Evolutionary conservation across 2,113 vertebrate species (phyloP).

Genomic region (Microtus richardsoni): DNA sequence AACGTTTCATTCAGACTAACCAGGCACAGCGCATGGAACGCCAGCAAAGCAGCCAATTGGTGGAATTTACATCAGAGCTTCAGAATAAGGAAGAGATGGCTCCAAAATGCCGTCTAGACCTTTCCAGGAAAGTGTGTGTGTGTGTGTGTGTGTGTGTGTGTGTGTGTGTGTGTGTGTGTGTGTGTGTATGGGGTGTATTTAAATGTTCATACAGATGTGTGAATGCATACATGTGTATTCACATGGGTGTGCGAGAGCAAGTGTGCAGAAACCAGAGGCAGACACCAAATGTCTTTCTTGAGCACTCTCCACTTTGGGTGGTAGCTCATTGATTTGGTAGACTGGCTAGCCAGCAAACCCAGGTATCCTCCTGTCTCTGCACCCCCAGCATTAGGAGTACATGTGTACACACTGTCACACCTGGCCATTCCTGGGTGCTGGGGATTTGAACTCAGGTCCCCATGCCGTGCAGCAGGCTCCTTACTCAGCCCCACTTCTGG

Average conservation of each 20-base stretch:
- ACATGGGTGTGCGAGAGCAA: too few species aligned
- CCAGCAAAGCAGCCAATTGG: neutral
- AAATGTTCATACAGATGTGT: neutral
- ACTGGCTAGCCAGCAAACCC: neutral
- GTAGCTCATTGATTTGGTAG: neutral
- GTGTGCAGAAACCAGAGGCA: neutral
- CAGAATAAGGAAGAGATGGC: neutral
- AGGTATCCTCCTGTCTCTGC: neutral
- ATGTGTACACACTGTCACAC: too few species aligned
- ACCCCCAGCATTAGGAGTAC: neutral
- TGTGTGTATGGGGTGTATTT: neutral
- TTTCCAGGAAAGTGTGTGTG: neutral
- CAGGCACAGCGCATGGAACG: neutral
- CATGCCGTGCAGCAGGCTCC: too few species aligned
- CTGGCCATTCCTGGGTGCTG: neutral
- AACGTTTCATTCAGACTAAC: neutral
- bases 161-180: too few species aligned
- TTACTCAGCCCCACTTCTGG: neutral
- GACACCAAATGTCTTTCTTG: neutral
- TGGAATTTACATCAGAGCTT: neutral
- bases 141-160: too few species aligned
- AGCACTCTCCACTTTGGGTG: neutral
- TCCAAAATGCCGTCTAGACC: neutral
- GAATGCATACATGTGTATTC: neutral
- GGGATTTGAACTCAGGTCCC: neutral